Base-by-base conservation (phyloP, 2,113 vertebrate species). In the Martes martes region DNA sequence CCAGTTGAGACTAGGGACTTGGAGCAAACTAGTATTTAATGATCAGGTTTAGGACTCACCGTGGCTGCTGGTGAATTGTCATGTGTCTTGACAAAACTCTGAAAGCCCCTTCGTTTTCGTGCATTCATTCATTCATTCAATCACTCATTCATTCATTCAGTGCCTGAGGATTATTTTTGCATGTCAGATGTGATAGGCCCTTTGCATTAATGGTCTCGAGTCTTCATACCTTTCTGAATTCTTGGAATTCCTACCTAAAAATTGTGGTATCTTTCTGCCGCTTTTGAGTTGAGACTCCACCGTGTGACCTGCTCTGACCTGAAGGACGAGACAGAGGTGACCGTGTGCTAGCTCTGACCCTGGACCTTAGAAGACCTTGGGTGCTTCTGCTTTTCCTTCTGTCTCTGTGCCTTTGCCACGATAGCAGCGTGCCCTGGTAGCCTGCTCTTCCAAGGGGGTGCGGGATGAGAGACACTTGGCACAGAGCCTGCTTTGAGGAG, bases 1-100 rank as follows among this genome's bases (percentile, higher is more conserved):
- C 28, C 80, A 61, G 55, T 67, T 61, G 89, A 79, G 21, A 45
- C 67, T 57, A 57, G 88, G 95, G 87, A 94, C 33, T 78, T 83
- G 31, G 6, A 50, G 36, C 80, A 96, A 81, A 84, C 87, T n/a
- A 39, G 50, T 91, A 85, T 67, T 88, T 95, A 92, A 83, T 1
- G 23, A 88, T 23, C 10, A 2, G 42, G 36, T 24, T 90, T 63
- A 61, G 39, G 88, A 39, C 85, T 85, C 47, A 26, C 31, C 13
- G 69, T 42, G 81, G 81, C 93, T 89, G 93, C 85, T 82, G 81
- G 88, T 73, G 88, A 69, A n/a, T 80, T 84, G 82, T 31, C 67
- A 1, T 36, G 59, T 74, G 71, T 39, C 80, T 91, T 42, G 80
- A 81, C 33, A 42, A 26, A 69, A n/a, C 42, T 78, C 81, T 78